Base-by-base conservation (phyloP, 2,113 vertebrate genomes). In the Catharus bicknelli region DNA sequence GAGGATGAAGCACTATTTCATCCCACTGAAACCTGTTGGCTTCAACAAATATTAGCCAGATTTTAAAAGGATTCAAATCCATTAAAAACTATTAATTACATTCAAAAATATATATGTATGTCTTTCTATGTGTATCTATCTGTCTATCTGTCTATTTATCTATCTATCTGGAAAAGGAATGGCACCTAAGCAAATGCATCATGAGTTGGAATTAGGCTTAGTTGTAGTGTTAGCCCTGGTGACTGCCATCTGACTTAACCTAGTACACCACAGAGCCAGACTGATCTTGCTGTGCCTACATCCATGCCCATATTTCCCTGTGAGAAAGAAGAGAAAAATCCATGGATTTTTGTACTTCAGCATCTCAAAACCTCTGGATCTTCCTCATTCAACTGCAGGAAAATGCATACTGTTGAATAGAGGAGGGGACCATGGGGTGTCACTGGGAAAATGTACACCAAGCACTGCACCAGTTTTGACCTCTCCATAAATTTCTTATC, bases 91-190 rank as follows among this genome's bases (percentile, higher is more conserved):
- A 63, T 47, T 45, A 25, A 67, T 74, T 34, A 32, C 58, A 84
- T 51, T 70, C 0, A 11, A 32, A n/a, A n/a, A 50, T 32, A 45
- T 34, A 5, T 23, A 48, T 16, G 11, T 21, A 42, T 22, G 0
- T 38, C 10, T 25, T 5, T 64, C 19, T 20, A 12, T 59, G 42
- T 50, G 1, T 58, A 13, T 32, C 0, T 47, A 7, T 29, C 3
- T 58, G 16, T 36, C 19, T 58, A 10, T 32, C 3, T 58, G 16
- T 36, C 19, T 58, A 10, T 32, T 5, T 32, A 16, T 63, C 66
- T 54, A 14, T 32, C 17, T n/a, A 25, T 75, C 77, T 14, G 40
- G 57, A 84, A 84, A 84, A 67, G 10, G 27, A 25, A 38, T 38
- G 47, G 3, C 34, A 55, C 50, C 14, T 81, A 83, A 86, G 16